Base-by-base conservation (phyloP, 2,113 vertebrate species). In the Forbesichthys papilliferus region DNA sequence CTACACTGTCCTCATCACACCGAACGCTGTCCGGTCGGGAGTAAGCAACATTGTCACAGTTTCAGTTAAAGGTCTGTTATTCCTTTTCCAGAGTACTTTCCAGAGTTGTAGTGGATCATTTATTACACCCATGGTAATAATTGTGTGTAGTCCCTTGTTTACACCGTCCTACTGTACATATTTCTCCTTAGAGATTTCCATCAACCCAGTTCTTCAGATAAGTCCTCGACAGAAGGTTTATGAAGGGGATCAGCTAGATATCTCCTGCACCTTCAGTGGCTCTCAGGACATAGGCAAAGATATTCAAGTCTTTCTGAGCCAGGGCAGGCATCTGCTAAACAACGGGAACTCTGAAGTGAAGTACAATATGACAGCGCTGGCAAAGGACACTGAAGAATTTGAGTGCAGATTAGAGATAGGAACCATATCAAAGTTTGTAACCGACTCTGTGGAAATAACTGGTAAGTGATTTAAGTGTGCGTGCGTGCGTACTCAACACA, bases 231-330 rank as follows among this genome's bases (percentile, higher is more conserved):
- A 57, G 2, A 20, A 70, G 0, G 34, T 93, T 58, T 89, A 77
- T 3, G 93, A 93, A 70, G 93, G 92, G 51, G 92, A 93, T 66
- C 9, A 0, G 0, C 75, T 93, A 9, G 13, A 8, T 48, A 69
- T 92, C 64, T 63, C 5, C 0, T 93, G 92, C 68, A 61, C 3
- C 3, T 14, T 81, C 48, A 20, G 0, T 7, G 18, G 4, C 12
- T 0, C 2, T 3, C 0, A 1, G 1, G 3, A 0, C 12, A 56
- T 0, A 20, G 3, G 47, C 2, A 5, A 14, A 0, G 11, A 0
- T 0, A 0, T 55, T 4, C 0, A 0, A 0, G 55, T 90, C 4
- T 52, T 53, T 60, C 64, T 93, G 66, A 74, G 33, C 42, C 86
- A 84, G 11, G 87, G 84, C 4, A 14, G 0, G 0, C 0, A 9